Base-by-base conservation (phyloP, 2,888 invertebrate genomes). In the Agonum fuliginosum region DNA sequence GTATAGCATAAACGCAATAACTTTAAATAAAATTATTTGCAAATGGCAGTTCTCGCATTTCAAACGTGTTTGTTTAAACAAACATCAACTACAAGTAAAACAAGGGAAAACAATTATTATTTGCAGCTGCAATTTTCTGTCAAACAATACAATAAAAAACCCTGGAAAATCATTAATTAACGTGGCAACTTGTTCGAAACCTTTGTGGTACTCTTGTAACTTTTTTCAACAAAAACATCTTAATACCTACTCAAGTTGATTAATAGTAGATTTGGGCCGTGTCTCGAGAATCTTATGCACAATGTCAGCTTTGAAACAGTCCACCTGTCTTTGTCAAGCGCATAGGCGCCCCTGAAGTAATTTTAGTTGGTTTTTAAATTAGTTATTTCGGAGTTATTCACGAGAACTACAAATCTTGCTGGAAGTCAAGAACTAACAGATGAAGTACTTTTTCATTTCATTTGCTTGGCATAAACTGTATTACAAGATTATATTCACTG, bases 181-280 rank as follows among this genome's bases (percentile, higher is more conserved):
- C 22, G 8, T 8, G 6, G 22, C n/a, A 10, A 51, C 22, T 51
- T 51, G 8, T 51, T 51, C 19, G n/a, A 19, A 12, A 0, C 22
- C 24, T 51, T 54, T 54, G 54, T 54, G 54, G 22, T 24, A 24
- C 12, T 24, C 22, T 54, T 54, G 54, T n/a, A 22, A 24, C 54
- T 54, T 54, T 54, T 24, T 54, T 20, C 10, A 3, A n/a, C 48
- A 48, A 48, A 48, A 48, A 48, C 48, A 48, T 54, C 12, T 54
- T 54, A 54, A 54, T 54, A 54, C 54, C 22, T 27, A 54, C 54
- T 54, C 54, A 22, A 54, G 24, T 54, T 54, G 54, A 54, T 54
- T 54, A 54, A 54, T 54, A 54, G 54, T 54, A 4, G 54, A 54
- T 54, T 54, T 24, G n/a, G 8, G 24, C 12, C 22, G 20, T 5